These are phyloP conservation scores for Alcedo quadribrachys DNA, from an alignment of 2,797 vertebrate species.

Conservation along the genomic window DNA sequence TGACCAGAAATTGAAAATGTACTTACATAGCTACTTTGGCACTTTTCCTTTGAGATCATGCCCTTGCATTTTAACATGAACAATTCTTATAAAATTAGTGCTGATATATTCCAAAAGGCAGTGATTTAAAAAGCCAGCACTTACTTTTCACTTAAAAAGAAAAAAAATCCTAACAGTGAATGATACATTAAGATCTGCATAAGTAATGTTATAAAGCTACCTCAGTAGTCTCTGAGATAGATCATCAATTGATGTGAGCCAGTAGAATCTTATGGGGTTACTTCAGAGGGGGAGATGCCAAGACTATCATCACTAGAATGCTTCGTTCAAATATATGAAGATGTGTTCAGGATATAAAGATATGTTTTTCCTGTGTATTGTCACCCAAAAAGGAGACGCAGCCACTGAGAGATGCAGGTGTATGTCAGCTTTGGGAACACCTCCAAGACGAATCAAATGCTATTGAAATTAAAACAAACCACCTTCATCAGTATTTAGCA, in stretches of 20 bases:
- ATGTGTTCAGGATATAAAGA: not conserved
- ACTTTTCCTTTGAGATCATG: constrained; percentile 69
- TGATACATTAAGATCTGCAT: constrained; percentile 48
- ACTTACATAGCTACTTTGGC: constrained; percentile 45
- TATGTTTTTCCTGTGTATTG: constrained; percentile 1
- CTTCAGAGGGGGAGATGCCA: not conserved
- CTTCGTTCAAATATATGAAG: not conserved
- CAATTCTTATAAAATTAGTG: constrained; percentile 72
- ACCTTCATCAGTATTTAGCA: constrained; percentile 25
- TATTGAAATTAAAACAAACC: constrained; percentile 34
- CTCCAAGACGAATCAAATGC: constrained; percentile 41
- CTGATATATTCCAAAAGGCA: constrained; percentile 68
- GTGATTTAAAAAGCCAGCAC: constrained; percentile 64
- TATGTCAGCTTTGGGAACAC: constrained; percentile 43
- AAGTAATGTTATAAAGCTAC: constrained; percentile 59
- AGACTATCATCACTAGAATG: not conserved
- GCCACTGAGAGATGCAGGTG: constrained; percentile 54
- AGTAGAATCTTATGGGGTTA: not conserved
- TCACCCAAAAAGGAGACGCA: not conserved
- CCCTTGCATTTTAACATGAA: constrained; percentile 69
- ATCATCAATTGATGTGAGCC: not conserved
- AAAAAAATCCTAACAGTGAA: not conserved
- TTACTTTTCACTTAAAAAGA: constrained; percentile 64
- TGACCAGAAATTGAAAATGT: constrained; percentile 73
- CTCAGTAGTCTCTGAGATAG: constrained; percentile 32